Percentiles rank a stretch among this genome's conserved stretches.
Evolutionary conservation across 2,888 invertebrate genomes (phyloP).

Genomic region (Phaonia tiefii): DNA sequence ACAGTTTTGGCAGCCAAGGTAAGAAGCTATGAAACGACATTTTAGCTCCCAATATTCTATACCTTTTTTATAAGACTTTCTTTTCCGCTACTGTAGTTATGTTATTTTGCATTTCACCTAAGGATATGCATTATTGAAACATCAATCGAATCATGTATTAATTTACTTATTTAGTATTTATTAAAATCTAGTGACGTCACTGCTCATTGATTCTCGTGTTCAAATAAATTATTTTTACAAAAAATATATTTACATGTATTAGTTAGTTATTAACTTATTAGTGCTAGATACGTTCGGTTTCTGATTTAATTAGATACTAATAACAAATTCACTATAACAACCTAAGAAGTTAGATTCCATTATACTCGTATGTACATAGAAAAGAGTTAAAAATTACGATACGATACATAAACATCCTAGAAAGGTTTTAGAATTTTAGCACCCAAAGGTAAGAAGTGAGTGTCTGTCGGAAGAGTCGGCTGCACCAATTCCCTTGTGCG

Average conservation of each 20-base stretch:
- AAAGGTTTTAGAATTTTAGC: conserved; percentile 66
- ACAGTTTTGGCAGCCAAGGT: too few species aligned
- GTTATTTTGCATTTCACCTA: too few species aligned
- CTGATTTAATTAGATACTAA: background rate
- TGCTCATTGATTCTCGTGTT: conserved; percentile 8
- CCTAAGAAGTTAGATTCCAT: background rate
- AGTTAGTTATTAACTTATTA: conserved; percentile 3
- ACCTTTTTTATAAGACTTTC: too few species aligned
- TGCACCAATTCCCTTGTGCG: conserved; percentile 38
- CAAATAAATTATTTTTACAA: conserved; percentile 16
- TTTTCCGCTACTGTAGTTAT: too few species aligned
- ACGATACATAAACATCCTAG: conserved; percentile 45
- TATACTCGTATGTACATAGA: conserved; percentile 24
- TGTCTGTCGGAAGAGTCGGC: conserved; percentile 28
- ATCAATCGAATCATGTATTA: background rate
- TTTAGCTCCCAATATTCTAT: too few species aligned
- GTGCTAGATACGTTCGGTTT: conserved; percentile 15
- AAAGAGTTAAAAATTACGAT: conserved; percentile 1
- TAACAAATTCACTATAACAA: conserved; percentile 1
- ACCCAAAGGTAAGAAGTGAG: conserved; percentile 55
- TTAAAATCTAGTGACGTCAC: conserved; percentile 17
- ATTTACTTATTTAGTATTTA: conserved; percentile 21
- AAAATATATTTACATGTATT: conserved; percentile 8
- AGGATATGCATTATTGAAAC: too few species aligned
- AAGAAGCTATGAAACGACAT: too few species aligned